Base-by-base conservation (phyloP, 2,797 vertebrate species). In the Pterois miles region DNA sequence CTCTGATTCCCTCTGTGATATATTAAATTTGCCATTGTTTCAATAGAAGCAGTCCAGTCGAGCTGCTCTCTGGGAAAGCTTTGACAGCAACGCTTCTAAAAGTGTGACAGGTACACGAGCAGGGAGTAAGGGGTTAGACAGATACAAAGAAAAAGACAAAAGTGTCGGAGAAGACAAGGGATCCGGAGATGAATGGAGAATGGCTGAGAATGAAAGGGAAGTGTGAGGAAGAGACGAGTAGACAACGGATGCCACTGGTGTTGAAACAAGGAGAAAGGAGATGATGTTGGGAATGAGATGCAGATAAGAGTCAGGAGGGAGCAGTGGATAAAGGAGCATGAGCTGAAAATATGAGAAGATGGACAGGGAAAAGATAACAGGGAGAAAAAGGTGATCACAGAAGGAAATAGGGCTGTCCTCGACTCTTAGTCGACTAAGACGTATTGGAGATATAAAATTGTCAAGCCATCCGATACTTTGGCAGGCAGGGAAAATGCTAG, bases 21-120 rank as follows among this genome's bases (percentile, higher is more conserved):
- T 92, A 93, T 93, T 92, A 93, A 80, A 89, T 90, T 84, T 87
- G 82, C 87, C 79, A 86, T 76, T 89, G 82, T 89, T 91, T 86
- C 79, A 86, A 81, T 72, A 59, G 40, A 56, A 89, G 71, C 60
- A 29, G 72, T 70, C 75, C 53, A 79, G 71, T 78, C 31, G 29
- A 68, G 58, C 82, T 85, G 66, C 82, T 85, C 62, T 68, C 65
- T 75, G 71, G 66, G 75, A 86, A 79, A 71, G 74, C 76, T 74
- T 62, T 86, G 89, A 88, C 85, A 86, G 85, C 80, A 62, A 48
- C 56, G 78, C 83, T 56, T 85, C 73, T 79, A 79, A 52, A 78
- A 82, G 56, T 72, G 64, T 92, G 89, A 92, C 82, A 82, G 88
- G 78, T 85, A 85, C 84, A 91, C 62, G 78, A 83, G 81, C 65